phyloP scores from a whole-genome alignment of 2,888 invertebrate species.

The Lithosia quadra region DNA sequence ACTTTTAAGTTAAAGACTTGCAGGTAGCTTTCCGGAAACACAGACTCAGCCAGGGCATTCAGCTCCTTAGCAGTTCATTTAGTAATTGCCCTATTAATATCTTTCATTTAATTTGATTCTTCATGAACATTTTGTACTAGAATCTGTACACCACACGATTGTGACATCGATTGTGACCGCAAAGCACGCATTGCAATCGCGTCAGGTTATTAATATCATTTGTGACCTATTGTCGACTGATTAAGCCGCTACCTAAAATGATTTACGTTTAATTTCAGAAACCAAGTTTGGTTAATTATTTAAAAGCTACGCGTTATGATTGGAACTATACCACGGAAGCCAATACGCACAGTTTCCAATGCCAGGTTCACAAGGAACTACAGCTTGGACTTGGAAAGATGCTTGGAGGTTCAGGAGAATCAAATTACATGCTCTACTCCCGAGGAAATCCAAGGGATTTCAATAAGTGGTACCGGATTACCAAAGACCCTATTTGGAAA shows the following conservation, averaged over 20 bases:
- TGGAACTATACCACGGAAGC: slow-evolving; percentile 34
- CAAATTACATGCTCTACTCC: slow-evolving; percentile 34
- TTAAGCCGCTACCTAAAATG: background rate
- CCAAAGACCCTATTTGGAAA: slow-evolving; percentile 34
- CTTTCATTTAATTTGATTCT: too few relatives aligned
- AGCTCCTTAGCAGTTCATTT: too few relatives aligned
- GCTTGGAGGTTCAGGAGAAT: slow-evolving; percentile 38
- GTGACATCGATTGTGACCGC: too few relatives aligned
- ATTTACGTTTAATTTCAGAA: slow-evolving; percentile 26
- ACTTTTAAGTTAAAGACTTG: too few relatives aligned
- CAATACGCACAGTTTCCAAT: slow-evolving; percentile 22
- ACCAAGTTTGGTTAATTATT: slow-evolving; percentile 22
- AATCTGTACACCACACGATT: too few relatives aligned
- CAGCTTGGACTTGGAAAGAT: slow-evolving; percentile 28
- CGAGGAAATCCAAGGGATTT: slow-evolving; percentile 30
- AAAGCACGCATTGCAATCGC: too few relatives aligned
- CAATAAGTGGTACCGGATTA: slow-evolving; percentile 32
- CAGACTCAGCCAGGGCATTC: too few relatives aligned
- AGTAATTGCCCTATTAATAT: too few relatives aligned
- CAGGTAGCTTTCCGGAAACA: too few relatives aligned
- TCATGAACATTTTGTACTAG: too few relatives aligned
- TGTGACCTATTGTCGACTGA: too few relatives aligned
- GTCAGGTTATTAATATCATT: too few relatives aligned
- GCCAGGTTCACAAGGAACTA: slow-evolving; percentile 6
- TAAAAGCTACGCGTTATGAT: slow-evolving; percentile 22